Base-by-base conservation (phyloP, 2,888 invertebrate species). In the Atethmia centrago region DNA sequence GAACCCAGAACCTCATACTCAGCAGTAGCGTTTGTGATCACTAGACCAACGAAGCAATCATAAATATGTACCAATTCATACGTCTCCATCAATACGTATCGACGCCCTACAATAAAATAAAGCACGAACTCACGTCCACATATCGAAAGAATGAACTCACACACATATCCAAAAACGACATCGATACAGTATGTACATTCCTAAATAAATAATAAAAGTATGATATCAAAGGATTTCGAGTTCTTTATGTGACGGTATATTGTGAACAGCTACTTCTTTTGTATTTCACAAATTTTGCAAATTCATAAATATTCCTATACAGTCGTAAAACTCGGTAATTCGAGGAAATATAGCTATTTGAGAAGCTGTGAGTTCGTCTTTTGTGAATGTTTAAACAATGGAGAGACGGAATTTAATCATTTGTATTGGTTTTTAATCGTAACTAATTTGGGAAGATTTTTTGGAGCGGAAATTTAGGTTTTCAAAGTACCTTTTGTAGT, bases 151-250 rank as follows among this genome's bases (percentile, higher is more conserved):
- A n/a, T n/a, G 3, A 36, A 36, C 36, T 36, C 36, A 36, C 36
- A 5, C 71, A 72, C 66, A 71, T 65, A 78, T 82, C 76, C 74
- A 81, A 85, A 79, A 79, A 80, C 77, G 79, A 82, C 77, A 75
- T 76, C 74, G 76, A 77, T 82, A 80, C 68, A 63, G 68, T 79
- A 79, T 81, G 77, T 80, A 80, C 67, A 77, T 79, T 75, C 80
- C 79, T 80, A 81, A 74, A 85, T 81, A 80, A 84, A 83, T 89
- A 88, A 85, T 86, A 86, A 82, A 88, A 86, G 85, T 85, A 88
- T 86, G 84, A 88, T 91, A 90, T 92, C 92, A 92, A 92, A 92
- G 91, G 92, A 90, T 86, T 89, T 89, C 85, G 79, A 87, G 87
- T 86, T 88, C 89, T 90, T 91, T 92, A 83, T 92, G 88, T 86